Evolutionary conservation across 2,113 vertebrate species (phyloP), one percentile per base, ranked within the genome.

Genomic region (Abramis brama): DNA sequence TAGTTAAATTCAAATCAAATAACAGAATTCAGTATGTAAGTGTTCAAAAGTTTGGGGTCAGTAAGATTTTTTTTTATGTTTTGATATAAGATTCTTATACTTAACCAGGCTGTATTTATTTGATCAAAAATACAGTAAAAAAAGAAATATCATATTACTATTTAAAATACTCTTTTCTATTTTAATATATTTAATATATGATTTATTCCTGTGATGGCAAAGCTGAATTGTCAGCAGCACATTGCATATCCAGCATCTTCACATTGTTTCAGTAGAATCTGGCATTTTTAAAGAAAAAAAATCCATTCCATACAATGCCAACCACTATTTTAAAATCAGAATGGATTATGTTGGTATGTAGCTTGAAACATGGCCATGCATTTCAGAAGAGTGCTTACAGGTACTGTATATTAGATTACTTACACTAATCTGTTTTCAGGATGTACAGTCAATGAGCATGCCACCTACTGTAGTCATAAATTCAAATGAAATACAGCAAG

Each of bases 341-440:
- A 75, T 75, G 43, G 17, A 73, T 73, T 43, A 23, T 77, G 1
- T 55, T 77, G 75, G 47, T 19, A 27, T 33, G 47, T 19, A 77
- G 25, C 47, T 13, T 21, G 4, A 55, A 77, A 30, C 74, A 77
- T 77, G 47, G n/a, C 74, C 45, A 76, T 52, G 47, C 15, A 76
- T 76, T 76, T 76, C 25, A 47, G 12, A 50, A 50, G 39, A 43
- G 43, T 27, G n/a, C 45, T 50, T 76, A 77, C 25, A 55, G 25
- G 27, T 55, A 43, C 43, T 43, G 43, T 43, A 33, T 27, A 55
- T 30, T 21, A 47, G 12, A 47, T 74, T 45, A 77, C 27, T 21
- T 55, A 1, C 15, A 75, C 11, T 76, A 30, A 43, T 77, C 27
- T 52, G 47, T 77, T 52, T 77, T 77, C 75, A 77, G 75, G 27